Evolutionary conservation across 1,140 invertebrate species (phyloP).

Genomic region (Centruroides vittatus): DNA sequence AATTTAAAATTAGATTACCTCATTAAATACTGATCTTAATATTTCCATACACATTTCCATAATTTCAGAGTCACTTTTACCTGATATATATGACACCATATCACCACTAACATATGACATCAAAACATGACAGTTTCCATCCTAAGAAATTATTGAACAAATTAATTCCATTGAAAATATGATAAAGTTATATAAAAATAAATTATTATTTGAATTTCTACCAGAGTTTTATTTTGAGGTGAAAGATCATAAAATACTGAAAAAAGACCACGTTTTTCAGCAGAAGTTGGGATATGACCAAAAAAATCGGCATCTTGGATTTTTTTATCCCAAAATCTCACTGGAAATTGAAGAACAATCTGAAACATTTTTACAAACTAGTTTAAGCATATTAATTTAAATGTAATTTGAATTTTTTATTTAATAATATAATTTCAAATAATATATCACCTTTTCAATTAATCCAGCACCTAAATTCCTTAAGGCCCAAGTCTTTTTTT

Average conservation of each 20-base stretch:
- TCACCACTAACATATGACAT: slow-evolving; percentile 31
- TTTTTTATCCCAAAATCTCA: slow-evolving; percentile 30
- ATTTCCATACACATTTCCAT: background rate
- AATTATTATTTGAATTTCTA: background rate
- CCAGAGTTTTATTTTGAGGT: background rate
- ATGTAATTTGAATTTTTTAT: too few species aligned
- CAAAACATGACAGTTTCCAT: slow-evolving; percentile 21
- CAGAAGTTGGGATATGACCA: slow-evolving; percentile 26
- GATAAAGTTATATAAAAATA: background rate
- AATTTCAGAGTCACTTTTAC: slow-evolving; percentile 22
- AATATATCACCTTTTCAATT: slow-evolving; percentile 31
- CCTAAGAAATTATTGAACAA: background rate
- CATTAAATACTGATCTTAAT: slow-evolving; percentile 1
- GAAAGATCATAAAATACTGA: slow-evolving; percentile 34
- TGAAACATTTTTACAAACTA: too few species aligned
- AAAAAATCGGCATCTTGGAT: slow-evolving; percentile 26
- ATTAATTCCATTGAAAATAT: too few species aligned
- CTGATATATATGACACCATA: background rate
- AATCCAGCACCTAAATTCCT: slow-evolving; percentile 29
- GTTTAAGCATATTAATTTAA: too few species aligned
- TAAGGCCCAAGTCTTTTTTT: slow-evolving; percentile 28
- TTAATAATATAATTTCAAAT: too few species aligned
- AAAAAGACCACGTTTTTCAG: slow-evolving; percentile 26
- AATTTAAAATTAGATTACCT: too few species aligned
- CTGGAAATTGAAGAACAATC: slow-evolving; percentile 26